These are phyloP conservation scores for Linepithema humile DNA, from an alignment of 1,140 invertebrate genomes.

Conservation along the genomic window DNA sequence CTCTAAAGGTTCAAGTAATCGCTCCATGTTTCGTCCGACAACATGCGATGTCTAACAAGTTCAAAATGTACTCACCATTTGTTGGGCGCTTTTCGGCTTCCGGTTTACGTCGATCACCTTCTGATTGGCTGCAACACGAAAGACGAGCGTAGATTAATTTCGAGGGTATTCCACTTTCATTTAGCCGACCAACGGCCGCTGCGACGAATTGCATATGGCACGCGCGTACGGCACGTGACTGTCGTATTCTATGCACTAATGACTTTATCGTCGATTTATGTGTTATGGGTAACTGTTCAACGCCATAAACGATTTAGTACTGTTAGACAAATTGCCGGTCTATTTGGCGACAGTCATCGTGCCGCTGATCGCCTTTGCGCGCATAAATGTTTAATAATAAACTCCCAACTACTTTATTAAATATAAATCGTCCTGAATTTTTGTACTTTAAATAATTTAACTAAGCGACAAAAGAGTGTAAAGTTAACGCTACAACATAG, in stretches of 20 bases:
- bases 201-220: slow-evolving; percentile 51
- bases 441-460: background rate
- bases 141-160: slow-evolving; percentile 37
- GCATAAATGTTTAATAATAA: background rate
- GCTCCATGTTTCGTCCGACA: background rate
- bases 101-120: slow-evolving; percentile 94
- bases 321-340: slow-evolving; percentile 53
- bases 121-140: slow-evolving; percentile 89
- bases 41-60: background rate
- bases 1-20: too few species aligned
- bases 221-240: slow-evolving; percentile 65
- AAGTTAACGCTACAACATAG: too few species aligned
- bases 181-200: slow-evolving; percentile 38
- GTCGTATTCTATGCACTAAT: slow-evolving; percentile 56
- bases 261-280: slow-evolving; percentile 66
- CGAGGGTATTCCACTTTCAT: slow-evolving; percentile 17
- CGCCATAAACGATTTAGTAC: slow-evolving; percentile 70
- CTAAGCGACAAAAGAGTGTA: too few species aligned
- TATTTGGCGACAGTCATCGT: background rate
- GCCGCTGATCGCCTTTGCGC: background rate
- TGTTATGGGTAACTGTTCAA: slow-evolving; percentile 73
- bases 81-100: slow-evolving; percentile 94
- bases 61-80: slow-evolving; percentile 92
- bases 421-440: background rate
- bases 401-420: background rate